These are phyloP conservation scores for Phania funesta DNA, from an alignment of 2,888 invertebrate genomes.

Conservation along the genomic window DNA sequence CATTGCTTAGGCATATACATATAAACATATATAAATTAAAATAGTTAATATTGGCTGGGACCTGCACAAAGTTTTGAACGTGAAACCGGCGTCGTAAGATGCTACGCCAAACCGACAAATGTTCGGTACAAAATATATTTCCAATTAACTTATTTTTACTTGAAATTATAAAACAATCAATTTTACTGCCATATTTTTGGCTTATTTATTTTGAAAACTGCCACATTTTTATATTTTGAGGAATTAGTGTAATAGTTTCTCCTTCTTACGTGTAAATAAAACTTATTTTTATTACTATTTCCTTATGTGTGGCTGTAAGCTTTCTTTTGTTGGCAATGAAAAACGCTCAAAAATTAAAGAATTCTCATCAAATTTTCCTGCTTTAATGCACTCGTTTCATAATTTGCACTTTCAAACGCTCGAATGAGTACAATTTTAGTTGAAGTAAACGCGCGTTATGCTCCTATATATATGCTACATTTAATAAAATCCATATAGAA, in stretches of 20 bases:
- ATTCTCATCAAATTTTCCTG: slow-evolving; percentile 67
- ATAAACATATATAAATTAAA: no score
- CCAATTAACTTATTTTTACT: no score
- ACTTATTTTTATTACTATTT: slow-evolving; percentile 22
- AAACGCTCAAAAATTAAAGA: slow-evolving; percentile 40
- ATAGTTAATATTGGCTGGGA: no score
- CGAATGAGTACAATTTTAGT: slow-evolving; percentile 68
- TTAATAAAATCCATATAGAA: slow-evolving; percentile 56
- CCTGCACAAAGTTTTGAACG: no score
- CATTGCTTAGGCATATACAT: no score
- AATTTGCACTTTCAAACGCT: slow-evolving; percentile 67
- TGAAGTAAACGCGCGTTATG: slow-evolving; percentile 60
- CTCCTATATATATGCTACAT: slow-evolving; percentile 69
- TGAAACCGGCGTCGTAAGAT: no score
- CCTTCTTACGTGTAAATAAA: slow-evolving; percentile 20
- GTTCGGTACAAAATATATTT: no score
- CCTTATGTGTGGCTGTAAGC: slow-evolving; percentile 30
- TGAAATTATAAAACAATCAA: no score
- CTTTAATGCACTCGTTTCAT: slow-evolving; percentile 68
- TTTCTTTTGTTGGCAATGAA: slow-evolving; percentile 63
- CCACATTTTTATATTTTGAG: neutral
- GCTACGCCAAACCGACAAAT: no score
- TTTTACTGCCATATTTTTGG: no score
- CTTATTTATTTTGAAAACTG: no score
- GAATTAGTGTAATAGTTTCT: slow-evolving; percentile 29